Evolutionary conservation across 1,140 invertebrate species (phyloP), one percentile per base, ranked within the genome.

Genomic region (Nixonia krombeini): DNA sequence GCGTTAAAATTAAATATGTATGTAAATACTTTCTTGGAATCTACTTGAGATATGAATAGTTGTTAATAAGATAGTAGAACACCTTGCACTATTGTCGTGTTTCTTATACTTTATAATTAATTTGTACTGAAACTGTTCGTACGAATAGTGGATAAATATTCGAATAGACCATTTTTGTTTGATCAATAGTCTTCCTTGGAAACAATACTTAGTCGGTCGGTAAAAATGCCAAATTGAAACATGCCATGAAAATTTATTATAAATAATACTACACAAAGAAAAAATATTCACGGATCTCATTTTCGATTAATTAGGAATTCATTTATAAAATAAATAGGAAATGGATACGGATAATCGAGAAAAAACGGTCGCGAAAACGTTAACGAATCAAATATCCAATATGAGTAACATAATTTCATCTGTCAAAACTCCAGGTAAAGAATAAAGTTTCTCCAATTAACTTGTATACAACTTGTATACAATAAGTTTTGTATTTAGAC

Each of bases 141-240:
- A n/a, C n/a, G n/a, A n/a, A n/a, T n/a, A n/a, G n/a, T n/a, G n/a
- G n/a, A n/a, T n/a, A n/a, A n/a, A n/a, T n/a, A n/a, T n/a, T n/a
- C n/a, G n/a, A n/a, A n/a, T n/a, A n/a, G n/a, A n/a, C 6, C 21
- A 21, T 21, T 21, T 6, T 44, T 44, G 33, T 46, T 58, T 57
- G 28, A 61, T 62, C 58, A 45, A 63, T 63, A 17, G n/a, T 25
- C 13, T 42, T 49, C 47, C 66, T 53, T 69, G 40, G 58, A 55
- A 69, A 69, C 66, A 42, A 51, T 50, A 50, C 52, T 63, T 3
- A 9, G 8, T 10, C 25, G 29, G 41, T 62, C 47, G 58, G 59
- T 56, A 61, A 62, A 62, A 10, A 5, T 28, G 49, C 45, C 47
- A 45, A 12, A 9, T 35, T 3, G 23, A 65, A 52, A 42, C 33